Base-by-base conservation (phyloP, 2,888 invertebrate species). In the Melanostoma scalare region DNA sequence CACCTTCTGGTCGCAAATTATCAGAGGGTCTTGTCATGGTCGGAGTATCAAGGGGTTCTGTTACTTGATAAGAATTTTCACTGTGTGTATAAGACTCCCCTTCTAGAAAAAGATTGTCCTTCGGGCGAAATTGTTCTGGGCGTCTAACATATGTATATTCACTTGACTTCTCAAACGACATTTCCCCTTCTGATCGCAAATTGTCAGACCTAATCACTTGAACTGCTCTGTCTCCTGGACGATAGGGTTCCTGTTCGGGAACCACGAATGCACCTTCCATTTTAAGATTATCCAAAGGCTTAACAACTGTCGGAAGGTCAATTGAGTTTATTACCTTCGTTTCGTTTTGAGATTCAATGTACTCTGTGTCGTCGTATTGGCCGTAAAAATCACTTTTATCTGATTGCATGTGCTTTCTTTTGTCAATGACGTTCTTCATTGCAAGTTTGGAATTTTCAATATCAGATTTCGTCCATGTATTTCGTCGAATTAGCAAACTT, bases 281-380 rank as follows among this genome's bases (percentile, higher is more conserved):
- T 60, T 90, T 91, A 0, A 94, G 89, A 88, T 94, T 95, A 86
- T 94, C 94, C 86, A 92, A 90, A 0, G 94, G 95, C 86, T 92
- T 94, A 10, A 84, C 35, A 40, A 77, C 38, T 6, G 79, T 79
- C 4, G 79, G 84, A 3, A 84, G 74, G 35, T 84, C 84, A 3
- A 84, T 84, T 10, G 84, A 84, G 44, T 84, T 85, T 91, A 93
- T 3, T 90, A 91, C 33, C 90, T 90, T 31, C 91, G 92, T 67
- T 60, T 81, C 71, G 44, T 50, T 58, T 65, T 86, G 78, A 74
- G 76, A 81, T 85, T 85, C 82, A 38, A n/a, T 42, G 6, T 55
- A 40, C 1, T 33, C 30, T 8, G 6, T 35, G 8, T 2, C 67
- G 35, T 69, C 65, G 6, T 3, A 52, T 6, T 40, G 50, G 35